Percentiles rank a stretch among this genome's conserved stretches.
Conservation (phyloP, 2,797 vertebrate genomes). For the Rhynchotus rufescens region DNA sequence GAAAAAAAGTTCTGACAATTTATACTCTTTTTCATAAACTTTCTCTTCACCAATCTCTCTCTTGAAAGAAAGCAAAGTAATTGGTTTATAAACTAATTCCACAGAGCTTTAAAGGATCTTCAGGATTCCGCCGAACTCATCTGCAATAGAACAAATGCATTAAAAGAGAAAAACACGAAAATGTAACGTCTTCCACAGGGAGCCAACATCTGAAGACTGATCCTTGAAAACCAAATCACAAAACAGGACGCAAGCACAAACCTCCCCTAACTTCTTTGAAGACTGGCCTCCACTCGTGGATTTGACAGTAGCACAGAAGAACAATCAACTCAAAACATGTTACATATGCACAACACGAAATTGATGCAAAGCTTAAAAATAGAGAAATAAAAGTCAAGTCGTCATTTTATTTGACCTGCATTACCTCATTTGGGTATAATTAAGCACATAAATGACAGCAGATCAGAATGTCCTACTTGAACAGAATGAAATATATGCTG, state of each 20-base stretch:
- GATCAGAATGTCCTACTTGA: accelerated
- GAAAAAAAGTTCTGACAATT: not conserved
- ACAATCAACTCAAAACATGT: not conserved
- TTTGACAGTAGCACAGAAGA: not conserved
- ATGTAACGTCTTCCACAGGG: not conserved
- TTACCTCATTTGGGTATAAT: not conserved
- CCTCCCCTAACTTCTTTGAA: not conserved
- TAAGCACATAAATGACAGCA: not conserved
- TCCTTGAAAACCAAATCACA: not conserved
- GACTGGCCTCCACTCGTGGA: not conserved
- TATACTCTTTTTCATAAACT: not conserved
- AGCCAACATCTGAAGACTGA: not conserved
- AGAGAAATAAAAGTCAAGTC: not conserved
- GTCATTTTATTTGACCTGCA: not conserved
- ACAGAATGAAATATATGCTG: not conserved
- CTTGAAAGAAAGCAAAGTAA: not conserved
- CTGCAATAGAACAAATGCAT: not conserved
- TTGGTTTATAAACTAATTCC: not conserved
- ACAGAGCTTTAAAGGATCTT: not conserved
- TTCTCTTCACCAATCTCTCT: not conserved
- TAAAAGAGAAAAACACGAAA: not conserved
- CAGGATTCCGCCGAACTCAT: not conserved
- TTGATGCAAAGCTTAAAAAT: not conserved
- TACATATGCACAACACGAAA: not conserved
- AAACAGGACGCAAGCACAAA: not conserved